Evolutionary conservation across 2,797 vertebrate genomes (phyloP).

Genomic region (Scyliorhinus canicula): DNA sequence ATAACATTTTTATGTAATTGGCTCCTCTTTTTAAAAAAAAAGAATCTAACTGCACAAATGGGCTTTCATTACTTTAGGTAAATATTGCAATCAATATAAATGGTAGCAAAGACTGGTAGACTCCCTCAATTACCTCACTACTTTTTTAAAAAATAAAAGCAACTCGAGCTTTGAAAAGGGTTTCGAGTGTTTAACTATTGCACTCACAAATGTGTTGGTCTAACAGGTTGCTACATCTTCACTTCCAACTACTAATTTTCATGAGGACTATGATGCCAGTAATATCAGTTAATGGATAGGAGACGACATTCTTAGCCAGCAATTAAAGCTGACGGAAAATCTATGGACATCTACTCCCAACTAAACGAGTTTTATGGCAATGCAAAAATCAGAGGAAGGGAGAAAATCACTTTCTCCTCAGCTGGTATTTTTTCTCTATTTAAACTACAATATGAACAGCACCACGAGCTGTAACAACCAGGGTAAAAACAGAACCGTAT

Average conservation of each 20-base stretch:
- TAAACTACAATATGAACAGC: neutral
- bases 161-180: neutral
- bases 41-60: neutral
- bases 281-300: neutral
- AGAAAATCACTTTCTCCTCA: neutral
- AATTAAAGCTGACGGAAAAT: neutral
- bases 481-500: neutral
- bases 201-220: neutral
- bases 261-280: neutral
- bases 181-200: neutral
- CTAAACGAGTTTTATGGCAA: neutral
- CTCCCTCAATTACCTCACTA: neutral
- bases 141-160: neutral
- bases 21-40: neutral
- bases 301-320: neutral
- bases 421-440: neutral
- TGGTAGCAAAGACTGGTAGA: neutral
- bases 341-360: neutral
- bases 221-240: neutral
- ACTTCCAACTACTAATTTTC: neutral
- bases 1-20: neutral
- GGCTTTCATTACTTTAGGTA: neutral
- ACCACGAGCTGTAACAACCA: neutral
- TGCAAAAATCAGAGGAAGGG: neutral
- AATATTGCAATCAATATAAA: neutral